These are phyloP conservation scores for Drosophila infuscata DNA, from an alignment of 2,888 invertebrate genomes.

Conservation along the genomic window DNA sequence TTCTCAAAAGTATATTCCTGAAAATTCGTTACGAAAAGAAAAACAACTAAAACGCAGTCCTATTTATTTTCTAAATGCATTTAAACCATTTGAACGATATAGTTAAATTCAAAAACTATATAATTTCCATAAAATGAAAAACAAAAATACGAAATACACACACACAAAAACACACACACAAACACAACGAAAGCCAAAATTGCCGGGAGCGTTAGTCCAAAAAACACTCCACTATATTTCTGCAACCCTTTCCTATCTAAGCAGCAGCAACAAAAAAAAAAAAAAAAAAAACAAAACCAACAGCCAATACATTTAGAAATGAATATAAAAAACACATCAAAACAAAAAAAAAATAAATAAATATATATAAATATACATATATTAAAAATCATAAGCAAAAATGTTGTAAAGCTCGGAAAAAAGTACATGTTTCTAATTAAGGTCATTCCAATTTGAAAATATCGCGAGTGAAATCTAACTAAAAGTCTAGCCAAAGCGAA, in stretches of 20 bases:
- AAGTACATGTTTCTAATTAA: constrained; percentile 81
- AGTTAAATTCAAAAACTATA: constrained; percentile 77
- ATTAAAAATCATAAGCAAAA: constrained; percentile 35
- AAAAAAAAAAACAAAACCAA: constrained; percentile 16
- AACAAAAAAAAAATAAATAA: constrained; percentile 26
- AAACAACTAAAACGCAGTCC: constrained; percentile 57
- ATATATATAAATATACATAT: constrained; percentile 18
- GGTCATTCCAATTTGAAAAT: constrained; percentile 80
- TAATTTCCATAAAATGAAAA: constrained; percentile 68
- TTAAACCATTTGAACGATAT: constrained; percentile 72
- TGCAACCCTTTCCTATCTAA: constrained; percentile 74
- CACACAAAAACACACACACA: constrained; percentile 2
- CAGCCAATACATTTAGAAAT: constrained; percentile 65
- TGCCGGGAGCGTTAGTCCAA: constrained; percentile 70
- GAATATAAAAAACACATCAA: constrained; percentile 28
- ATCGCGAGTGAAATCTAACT: constrained; percentile 76
- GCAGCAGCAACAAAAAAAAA: constrained; percentile 59
- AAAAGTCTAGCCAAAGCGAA: constrained; percentile 48
- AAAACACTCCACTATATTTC: constrained; percentile 65
- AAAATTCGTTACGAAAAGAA: constrained; percentile 60
- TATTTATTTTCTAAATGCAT: constrained; percentile 82
- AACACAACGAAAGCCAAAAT: constrained; percentile 68
- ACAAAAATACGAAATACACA: constrained; percentile 20
- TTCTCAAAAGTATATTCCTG: constrained; percentile 73
- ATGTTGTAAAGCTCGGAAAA: constrained; percentile 69